Percentiles rank a stretch among this genome's conserved stretches.
These are phyloP conservation scores for Antechinus stuartii DNA, from an alignment of 2,113 vertebrate genomes.

Conservation along the genomic window DNA sequence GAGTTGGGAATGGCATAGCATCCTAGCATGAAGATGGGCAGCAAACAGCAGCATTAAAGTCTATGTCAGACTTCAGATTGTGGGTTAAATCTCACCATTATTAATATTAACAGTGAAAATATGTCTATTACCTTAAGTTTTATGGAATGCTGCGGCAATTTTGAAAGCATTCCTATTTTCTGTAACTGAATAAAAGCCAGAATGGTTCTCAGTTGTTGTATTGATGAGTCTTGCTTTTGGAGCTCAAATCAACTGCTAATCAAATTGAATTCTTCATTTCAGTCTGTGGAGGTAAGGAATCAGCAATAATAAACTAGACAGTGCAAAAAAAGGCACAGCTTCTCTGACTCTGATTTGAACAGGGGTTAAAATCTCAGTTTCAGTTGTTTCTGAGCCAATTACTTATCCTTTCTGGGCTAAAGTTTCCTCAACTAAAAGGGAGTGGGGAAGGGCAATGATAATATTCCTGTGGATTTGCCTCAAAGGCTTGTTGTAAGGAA, in stretches of 20 bases:
- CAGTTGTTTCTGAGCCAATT: not conserved
- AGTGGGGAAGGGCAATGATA: not conserved
- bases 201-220: conserved; percentile 15
- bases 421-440: not conserved
- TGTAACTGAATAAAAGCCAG: not conserved
- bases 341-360: not conserved
- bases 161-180: not conserved
- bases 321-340: conserved; percentile 7
- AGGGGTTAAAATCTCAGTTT: not conserved
- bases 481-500: not conserved
- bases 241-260: conserved; percentile 57
- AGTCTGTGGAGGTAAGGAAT: conserved; percentile 54
- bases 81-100: not conserved
- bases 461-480: not conserved
- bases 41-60: not conserved
- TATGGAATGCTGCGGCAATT: not conserved
- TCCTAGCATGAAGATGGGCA: not conserved
- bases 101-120: not conserved
- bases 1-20: no score
- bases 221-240: not conserved
- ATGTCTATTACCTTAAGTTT: not conserved
- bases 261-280: conserved; percentile 65
- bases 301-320: conserved; percentile 61
- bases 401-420: not conserved
- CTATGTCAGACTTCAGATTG: not conserved